A percentile compares a stretch with the other conserved stretches of the same genome.
phyloP scores from a whole-genome alignment of 1,140 invertebrate species.

The Papilio polyxenes region DNA sequence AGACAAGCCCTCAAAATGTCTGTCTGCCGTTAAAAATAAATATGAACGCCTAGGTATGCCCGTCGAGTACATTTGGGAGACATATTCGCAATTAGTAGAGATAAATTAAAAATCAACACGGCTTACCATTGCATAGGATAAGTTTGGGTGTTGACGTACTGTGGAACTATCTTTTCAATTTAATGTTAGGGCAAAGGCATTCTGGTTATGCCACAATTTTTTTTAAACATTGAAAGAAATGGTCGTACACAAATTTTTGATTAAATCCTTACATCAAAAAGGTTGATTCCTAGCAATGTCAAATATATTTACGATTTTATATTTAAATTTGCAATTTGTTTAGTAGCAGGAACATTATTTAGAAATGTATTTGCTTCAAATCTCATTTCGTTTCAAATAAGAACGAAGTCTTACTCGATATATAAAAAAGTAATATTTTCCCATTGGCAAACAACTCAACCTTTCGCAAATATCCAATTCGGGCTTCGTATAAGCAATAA shows the following conservation, averaged over 20 bases:
- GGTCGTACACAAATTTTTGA: neutral
- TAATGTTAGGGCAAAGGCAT: neutral
- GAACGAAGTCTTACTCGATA: slow-evolving; percentile 47
- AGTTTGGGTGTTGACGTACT: slow-evolving; percentile 18
- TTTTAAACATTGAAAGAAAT: neutral
- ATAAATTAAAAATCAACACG: slow-evolving; percentile 38
- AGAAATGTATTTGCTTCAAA: slow-evolving; percentile 29
- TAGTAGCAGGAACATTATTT: slow-evolving; percentile 22
- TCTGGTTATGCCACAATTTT: slow-evolving; percentile 3
- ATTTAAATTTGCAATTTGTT: slow-evolving; percentile 4
- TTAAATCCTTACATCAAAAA: neutral
- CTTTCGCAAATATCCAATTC: slow-evolving; percentile 79
- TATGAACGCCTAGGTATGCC: slow-evolving; percentile 34
- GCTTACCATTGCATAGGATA: slow-evolving; percentile 8
- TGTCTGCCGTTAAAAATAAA: slow-evolving; percentile 46
- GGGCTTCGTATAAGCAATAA: slow-evolving; percentile 78
- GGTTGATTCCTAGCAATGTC: neutral
- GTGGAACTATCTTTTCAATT: slow-evolving; percentile 20
- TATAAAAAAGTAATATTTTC: slow-evolving; percentile 66
- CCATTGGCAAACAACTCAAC: slow-evolving; percentile 69
- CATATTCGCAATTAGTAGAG: slow-evolving; percentile 50
- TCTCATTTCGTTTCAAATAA: slow-evolving; percentile 52
- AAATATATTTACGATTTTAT: neutral
- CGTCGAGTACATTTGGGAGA: slow-evolving; percentile 38
- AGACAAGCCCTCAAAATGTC: slow-evolving; percentile 64